phyloP scores from a whole-genome alignment of 2,797 vertebrate species.

The Sparidentex hasta region DNA sequence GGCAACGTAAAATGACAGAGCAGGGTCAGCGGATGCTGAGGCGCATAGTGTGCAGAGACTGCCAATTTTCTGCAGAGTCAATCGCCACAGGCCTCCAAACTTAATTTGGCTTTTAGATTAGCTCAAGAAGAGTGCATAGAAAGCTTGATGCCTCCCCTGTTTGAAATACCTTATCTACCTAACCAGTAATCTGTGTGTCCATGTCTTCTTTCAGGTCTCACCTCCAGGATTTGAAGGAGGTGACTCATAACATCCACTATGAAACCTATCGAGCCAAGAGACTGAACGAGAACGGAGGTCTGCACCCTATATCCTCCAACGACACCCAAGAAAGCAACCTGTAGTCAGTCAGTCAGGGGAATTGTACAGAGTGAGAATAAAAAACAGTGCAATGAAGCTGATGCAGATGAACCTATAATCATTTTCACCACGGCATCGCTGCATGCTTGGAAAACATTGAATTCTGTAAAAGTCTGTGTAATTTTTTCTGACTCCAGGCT shows the following conservation, averaged over 20 bases:
- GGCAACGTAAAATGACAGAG: too few species aligned
- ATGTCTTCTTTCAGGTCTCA: slow-evolving; percentile 88
- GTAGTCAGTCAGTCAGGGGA: slow-evolving; percentile 77
- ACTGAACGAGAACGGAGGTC: slow-evolving; percentile 95
- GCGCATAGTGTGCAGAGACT: too few species aligned
- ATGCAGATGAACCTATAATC: slow-evolving; percentile 52
- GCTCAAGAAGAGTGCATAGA: too few species aligned
- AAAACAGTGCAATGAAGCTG: slow-evolving; percentile 59
- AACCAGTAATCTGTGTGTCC: background rate
- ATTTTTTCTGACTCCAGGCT: slow-evolving; percentile 29
- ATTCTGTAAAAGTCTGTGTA: slow-evolving; percentile 67
- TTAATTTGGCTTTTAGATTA: too few species aligned
- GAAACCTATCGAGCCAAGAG: slow-evolving; percentile 97
- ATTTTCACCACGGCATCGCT: slow-evolving; percentile 64
- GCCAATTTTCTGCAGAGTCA: too few species aligned
- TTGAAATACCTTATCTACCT: background rate
- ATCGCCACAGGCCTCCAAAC: too few species aligned
- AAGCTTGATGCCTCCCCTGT: too few species aligned
- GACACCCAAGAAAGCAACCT: slow-evolving; percentile 92
- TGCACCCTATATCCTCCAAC: slow-evolving; percentile 91
- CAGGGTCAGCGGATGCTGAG: too few species aligned
- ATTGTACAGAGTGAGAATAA: slow-evolving; percentile 27
- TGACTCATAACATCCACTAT: slow-evolving; percentile 98
- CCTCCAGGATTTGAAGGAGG: slow-evolving; percentile 98
- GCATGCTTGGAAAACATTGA: slow-evolving; percentile 76